phyloP scores from a whole-genome alignment of 2,113 vertebrate genomes.

The Rafetus swinhoei region DNA sequence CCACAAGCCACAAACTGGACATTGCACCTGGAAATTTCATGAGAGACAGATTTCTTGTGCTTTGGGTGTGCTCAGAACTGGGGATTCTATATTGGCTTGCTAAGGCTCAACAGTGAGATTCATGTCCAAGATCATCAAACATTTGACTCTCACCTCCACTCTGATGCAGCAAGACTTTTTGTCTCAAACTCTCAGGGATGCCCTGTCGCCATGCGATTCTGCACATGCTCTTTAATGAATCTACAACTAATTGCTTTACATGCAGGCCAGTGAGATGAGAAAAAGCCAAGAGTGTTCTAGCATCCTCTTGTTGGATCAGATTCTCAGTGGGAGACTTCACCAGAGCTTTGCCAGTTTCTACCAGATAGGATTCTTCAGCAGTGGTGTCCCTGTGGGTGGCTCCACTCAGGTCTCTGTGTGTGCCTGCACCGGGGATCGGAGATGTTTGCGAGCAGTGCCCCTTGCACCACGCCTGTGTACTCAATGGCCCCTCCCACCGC shows the following conservation, averaged over 20 bases:
- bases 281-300: rapidly evolving
- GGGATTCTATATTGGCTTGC: neutral
- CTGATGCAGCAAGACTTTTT: neutral
- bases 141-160: neutral
- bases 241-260: neutral
- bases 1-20: neutral
- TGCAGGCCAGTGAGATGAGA: neutral
- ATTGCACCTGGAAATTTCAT: neutral
- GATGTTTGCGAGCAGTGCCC: no score
- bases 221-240: rapidly evolving
- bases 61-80: neutral
- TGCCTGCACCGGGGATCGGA: no score
- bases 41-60: neutral
- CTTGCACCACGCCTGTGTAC: no score
- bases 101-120: neutral
- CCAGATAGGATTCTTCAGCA: neutral
- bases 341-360: slow-evolving; percentile 15
- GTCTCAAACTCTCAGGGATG: neutral
- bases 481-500: no score
- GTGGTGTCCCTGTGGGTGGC: no score
- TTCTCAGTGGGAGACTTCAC: neutral
- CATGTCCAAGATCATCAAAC: neutral
- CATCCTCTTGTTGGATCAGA: neutral
- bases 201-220: neutral
- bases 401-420: no score